Base-by-base conservation (phyloP, 2,888 invertebrate genomes). In the Lithophane semibrunnea region DNA sequence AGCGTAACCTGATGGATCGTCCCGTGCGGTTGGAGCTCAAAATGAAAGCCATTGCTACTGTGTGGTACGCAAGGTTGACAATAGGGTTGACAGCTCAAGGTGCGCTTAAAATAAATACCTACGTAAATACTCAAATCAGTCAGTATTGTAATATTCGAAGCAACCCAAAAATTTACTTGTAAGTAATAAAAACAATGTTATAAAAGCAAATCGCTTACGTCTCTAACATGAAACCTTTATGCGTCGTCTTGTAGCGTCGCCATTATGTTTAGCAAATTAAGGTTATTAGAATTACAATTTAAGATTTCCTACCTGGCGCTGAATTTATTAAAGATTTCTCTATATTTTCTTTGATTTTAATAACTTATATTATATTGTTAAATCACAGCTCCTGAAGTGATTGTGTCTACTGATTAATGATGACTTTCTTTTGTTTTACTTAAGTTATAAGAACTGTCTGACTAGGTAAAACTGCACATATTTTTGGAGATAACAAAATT, bases 231-330 rank as follows among this genome's bases (percentile, higher is more conserved):
- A 60, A 37, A 47, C 21, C 12, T 67, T 66, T 61, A n/a, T n/a
- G n/a, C n/a, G n/a, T 73, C 73, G 44, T 79, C 76, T 85, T 87
- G 84, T 83, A 74, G 66, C 73, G 78, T 70, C 49, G 79, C 85
- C 83, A 82, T 87, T 88, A 89, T 87, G 78, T 86, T 81, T 79
- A 80, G 75, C 79, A 83, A 88, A 88, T 88, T 86, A 86, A 83
- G 79, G 83, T 86, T 84, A 84, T 86, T 86, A 86, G 77, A 75
- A 77, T 64, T 58, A 18, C 13, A 66, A 79, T 76, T 79, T 77
- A 80, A 81, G 80, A 85, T 87, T 87, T 85, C 58, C 64, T 73
- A 44, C 12, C 24, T 71, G 24, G 24, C 24, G 12, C 37, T 42
- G 60, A 73, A 70, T 61, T 61, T 63, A 68, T 52, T 37, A 18